Percentiles rank a stretch among this genome's conserved stretches.
Conservation (phyloP, 2,113 vertebrate species). For the Hydropotes inermis region DNA sequence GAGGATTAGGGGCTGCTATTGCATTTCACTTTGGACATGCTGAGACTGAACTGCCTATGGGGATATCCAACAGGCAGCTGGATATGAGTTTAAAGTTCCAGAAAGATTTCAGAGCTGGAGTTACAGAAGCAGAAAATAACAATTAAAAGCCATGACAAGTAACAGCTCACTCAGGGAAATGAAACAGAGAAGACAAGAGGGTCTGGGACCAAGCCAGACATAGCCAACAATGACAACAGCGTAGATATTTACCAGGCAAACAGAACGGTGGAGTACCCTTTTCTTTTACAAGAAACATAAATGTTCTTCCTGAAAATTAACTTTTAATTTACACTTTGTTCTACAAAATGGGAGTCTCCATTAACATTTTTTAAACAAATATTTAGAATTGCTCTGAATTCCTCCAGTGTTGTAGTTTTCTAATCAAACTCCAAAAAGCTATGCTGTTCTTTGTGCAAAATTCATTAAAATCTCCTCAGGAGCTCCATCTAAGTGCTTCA, state of each 20-base stretch:
- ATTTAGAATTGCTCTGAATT: background rate
- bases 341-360: background rate
- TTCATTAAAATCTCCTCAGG: background rate
- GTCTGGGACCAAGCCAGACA: background rate
- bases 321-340: conserved; percentile 1
- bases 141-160: background rate
- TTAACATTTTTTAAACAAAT: background rate
- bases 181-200: background rate
- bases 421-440: background rate
- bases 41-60: background rate
- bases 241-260: background rate
- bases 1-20: background rate
- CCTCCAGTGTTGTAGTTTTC: background rate
- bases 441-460: background rate
- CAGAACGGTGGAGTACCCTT: background rate
- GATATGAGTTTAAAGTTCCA: background rate
- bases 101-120: background rate
- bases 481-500: background rate
- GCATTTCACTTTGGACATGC: background rate
- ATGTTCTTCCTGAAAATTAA: background rate
- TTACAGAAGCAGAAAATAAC: background rate
- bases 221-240: background rate
- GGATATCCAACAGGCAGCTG: background rate
- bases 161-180: background rate
- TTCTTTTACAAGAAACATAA: background rate